phyloP scores from a whole-genome alignment of 2,113 vertebrate genomes.

The Balaeniceps rex region DNA sequence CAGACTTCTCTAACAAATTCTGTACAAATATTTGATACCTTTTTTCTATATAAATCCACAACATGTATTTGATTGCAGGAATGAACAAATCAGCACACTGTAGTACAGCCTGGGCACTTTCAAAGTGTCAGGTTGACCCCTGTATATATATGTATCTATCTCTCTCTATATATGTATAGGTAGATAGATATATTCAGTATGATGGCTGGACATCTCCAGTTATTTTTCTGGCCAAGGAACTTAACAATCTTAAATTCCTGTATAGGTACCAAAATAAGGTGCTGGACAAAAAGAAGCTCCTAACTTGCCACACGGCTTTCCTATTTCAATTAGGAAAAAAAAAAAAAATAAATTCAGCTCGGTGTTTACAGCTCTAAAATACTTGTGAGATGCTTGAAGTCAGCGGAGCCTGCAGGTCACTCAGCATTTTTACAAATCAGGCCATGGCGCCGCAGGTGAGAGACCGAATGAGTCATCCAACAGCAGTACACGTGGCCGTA shows the following conservation, averaged over 20 bases:
- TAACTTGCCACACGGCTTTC: background rate
- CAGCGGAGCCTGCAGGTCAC: background rate
- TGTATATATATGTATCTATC: background rate
- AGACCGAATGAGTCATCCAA: background rate
- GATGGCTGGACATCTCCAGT: too few relatives aligned
- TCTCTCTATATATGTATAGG: background rate
- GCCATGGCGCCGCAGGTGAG: accelerated
- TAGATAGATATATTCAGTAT: background rate
- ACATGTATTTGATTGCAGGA: background rate
- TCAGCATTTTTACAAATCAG: background rate
- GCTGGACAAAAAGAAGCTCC: background rate
- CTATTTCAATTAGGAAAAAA: background rate
- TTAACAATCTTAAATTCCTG: background rate
- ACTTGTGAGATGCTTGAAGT: background rate
- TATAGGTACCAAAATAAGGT: background rate
- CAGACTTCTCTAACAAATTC: background rate
- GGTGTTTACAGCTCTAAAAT: background rate
- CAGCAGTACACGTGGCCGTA: background rate
- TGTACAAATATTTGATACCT: background rate
- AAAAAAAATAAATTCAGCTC: background rate
- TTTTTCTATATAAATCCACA: background rate
- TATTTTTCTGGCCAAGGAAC: background rate
- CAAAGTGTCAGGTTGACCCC: background rate
- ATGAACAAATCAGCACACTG: background rate
- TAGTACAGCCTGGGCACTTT: background rate